Percentiles rank a stretch among this genome's conserved stretches.
These are phyloP conservation scores for Hirtodrosophila histrioides DNA, from an alignment of 2,888 invertebrate genomes.

Conservation along the genomic window DNA sequence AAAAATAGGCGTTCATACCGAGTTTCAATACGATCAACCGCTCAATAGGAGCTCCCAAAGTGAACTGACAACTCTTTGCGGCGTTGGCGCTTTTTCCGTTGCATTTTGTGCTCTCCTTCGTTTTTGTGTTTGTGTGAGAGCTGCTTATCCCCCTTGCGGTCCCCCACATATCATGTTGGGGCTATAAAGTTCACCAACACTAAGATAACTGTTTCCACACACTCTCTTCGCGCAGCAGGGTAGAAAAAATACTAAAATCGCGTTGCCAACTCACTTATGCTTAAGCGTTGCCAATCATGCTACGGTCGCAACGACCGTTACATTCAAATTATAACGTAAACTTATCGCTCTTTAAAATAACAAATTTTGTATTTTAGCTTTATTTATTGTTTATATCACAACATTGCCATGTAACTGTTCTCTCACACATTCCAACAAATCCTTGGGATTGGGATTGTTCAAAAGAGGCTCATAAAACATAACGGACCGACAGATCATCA, in stretches of 20 bases:
- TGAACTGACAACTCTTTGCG: conserved; percentile 56
- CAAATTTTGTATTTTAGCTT: no score
- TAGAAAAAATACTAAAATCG: conserved; percentile 20
- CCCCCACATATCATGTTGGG: conserved; percentile 23
- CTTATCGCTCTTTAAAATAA: no score
- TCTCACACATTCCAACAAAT: no score
- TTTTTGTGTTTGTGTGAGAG: conserved; percentile 22
- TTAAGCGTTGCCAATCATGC: conserved; percentile 24
- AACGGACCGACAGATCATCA: conserved; percentile 6
- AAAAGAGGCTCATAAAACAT: conserved; percentile 1
- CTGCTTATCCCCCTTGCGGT: conserved; percentile 1
- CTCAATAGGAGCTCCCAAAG: conserved; percentile 55
- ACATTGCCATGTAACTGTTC: no score
- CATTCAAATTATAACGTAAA: conserved; percentile 11
- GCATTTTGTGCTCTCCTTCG: conserved; percentile 57
- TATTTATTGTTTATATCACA: no score
- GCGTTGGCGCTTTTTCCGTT: conserved; percentile 62
- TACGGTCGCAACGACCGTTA: conserved; percentile 5
- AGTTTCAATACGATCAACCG: conserved; percentile 24
- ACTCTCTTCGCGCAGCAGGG: conserved; percentile 14
- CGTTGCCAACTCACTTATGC: conserved; percentile 23
- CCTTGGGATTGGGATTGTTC: no score
- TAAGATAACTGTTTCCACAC: conserved; percentile 20
- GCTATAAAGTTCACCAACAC: conserved; percentile 34
- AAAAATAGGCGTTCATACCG: conserved; percentile 5